These are phyloP conservation scores for Trinorchestia longiramus DNA, from an alignment of 1,140 invertebrate genomes.

Conservation along the genomic window DNA sequence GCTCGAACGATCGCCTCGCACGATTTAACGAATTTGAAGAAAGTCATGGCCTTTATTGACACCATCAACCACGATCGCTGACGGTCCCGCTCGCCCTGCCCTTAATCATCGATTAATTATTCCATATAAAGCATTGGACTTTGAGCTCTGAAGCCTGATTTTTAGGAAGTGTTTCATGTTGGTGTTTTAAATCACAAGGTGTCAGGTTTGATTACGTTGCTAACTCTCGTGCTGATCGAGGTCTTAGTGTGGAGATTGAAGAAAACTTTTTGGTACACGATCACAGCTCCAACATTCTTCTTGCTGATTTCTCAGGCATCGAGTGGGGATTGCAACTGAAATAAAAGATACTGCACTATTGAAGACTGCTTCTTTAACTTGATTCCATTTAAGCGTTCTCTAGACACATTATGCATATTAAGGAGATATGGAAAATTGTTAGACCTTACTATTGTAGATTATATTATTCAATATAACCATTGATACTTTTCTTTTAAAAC, in stretches of 20 bases:
- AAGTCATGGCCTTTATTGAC: slow-evolving; percentile 36
- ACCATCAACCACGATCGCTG: background rate
- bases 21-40: slow-evolving; percentile 27
- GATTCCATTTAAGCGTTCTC: no score
- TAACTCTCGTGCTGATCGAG: background rate
- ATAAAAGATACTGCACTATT: no score
- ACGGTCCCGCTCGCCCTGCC: background rate
- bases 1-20: background rate
- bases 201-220: background rate
- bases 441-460: no score
- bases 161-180: background rate
- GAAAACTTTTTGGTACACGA: no score
- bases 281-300: no score
- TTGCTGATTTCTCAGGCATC: no score
- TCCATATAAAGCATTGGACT: slow-evolving; percentile 2
- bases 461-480: no score
- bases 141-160: background rate
- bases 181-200: background rate
- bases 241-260: background rate
- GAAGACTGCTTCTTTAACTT: no score
- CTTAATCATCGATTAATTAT: slow-evolving; percentile 15
- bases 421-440: no score
- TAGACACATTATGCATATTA: no score
- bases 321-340: no score
- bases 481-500: no score